Evolutionary conservation across 1,140 invertebrate species (phyloP).

Genomic region (Papilio xuthus): DNA sequence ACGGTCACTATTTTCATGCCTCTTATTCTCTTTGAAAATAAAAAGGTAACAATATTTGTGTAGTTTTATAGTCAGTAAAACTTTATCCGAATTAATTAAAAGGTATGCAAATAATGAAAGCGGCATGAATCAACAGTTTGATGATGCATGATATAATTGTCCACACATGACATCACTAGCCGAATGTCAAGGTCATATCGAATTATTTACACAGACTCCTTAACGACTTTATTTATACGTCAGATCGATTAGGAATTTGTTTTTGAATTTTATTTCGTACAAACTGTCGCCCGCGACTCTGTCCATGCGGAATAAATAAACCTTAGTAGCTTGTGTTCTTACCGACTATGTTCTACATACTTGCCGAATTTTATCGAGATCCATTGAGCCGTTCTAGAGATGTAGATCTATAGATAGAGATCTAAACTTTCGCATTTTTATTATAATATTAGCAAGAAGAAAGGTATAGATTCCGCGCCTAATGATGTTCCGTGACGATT

Average conservation of each 20-base stretch:
- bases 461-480: too few species aligned
- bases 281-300: too few species aligned
- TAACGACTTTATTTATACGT: not conserved
- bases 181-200: slow-evolving; percentile 21
- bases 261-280: not conserved
- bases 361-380: too few species aligned
- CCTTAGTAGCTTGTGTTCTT: too few species aligned
- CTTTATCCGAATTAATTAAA: not conserved
- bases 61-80: not conserved
- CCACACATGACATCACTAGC: slow-evolving; percentile 13
- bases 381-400: too few species aligned
- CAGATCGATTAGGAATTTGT: not conserved
- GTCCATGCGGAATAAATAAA: too few species aligned
- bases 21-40: not conserved
- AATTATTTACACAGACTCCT: not conserved
- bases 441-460: too few species aligned
- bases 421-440: too few species aligned
- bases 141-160: slow-evolving; percentile 15
- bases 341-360: too few species aligned
- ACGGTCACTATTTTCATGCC: too few species aligned
- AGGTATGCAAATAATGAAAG: slow-evolving; percentile 11
- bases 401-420: too few species aligned
- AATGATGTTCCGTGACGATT: too few species aligned
- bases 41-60: not conserved
- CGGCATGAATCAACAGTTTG: slow-evolving; percentile 3